These are phyloP conservation scores for Syrmaticus mikado DNA, from an alignment of 2,113 vertebrate genomes.

Conservation along the genomic window DNA sequence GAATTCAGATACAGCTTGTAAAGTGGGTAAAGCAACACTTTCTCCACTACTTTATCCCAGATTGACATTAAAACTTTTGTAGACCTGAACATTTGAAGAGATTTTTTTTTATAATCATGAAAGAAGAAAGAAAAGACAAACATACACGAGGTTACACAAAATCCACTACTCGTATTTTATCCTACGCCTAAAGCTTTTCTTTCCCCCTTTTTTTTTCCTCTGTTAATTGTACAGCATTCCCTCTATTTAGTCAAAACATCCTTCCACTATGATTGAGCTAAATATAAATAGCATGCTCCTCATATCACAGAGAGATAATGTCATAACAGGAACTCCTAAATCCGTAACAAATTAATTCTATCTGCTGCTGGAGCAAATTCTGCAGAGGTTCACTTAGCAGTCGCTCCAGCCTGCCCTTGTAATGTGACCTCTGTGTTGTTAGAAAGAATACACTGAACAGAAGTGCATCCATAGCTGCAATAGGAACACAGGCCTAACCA, in stretches of 20 bases:
- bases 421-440: neutral
- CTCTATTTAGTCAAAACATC: slow-evolving; percentile 17
- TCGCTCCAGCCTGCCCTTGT: neutral
- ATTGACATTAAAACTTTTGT: neutral
- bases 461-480: neutral
- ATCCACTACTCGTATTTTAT: neutral
- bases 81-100: neutral
- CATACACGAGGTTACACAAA: neutral
- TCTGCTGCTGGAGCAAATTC: neutral
- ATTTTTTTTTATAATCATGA: neutral
- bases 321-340: slow-evolving; percentile 60
- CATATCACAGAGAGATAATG: slow-evolving; percentile 51
- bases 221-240: neutral
- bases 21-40: neutral
- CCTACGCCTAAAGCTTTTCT: neutral
- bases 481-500: neutral
- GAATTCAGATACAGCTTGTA: neutral
- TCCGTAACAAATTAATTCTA: slow-evolving; percentile 12
- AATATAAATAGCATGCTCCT: slow-evolving; percentile 21
- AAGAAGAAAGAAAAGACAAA: neutral
- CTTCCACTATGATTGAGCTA: slow-evolving; percentile 36
- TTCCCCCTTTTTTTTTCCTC: neutral
- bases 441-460: neutral
- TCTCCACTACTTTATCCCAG: neutral
- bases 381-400: slow-evolving; percentile 5